Base-by-base conservation (phyloP, 2,113 vertebrate genomes). In the Oxygymnocypris stewartii region DNA sequence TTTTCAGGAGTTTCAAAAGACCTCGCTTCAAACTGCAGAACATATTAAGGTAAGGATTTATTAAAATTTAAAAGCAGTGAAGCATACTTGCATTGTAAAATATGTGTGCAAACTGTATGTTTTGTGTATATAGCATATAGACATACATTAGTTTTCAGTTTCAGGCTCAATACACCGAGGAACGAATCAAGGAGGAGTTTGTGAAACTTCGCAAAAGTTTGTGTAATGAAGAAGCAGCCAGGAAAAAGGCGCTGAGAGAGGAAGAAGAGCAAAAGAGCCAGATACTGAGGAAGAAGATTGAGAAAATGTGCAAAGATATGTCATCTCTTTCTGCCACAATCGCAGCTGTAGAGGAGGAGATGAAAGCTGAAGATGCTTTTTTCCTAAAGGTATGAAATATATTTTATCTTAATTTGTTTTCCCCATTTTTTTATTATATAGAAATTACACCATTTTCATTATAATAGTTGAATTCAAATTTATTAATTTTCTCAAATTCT, bases 201-300 rank as follows among this genome's bases (percentile, higher is more conserved):
- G 25, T 49, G 13, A 74, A 84, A 16, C 73, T 85, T 73, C 84
- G 57, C 79, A 47, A 88, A 69, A 84, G 84, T 61, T 83, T 87
- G 13, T 25, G 47, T 47, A 78, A 75, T 25, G 76, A 88, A 76
- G 87, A 88, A n/a, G 78, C 69, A 44, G 42, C 10, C 69, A 88
- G 77, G 44, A 81, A 75, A 49, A 10, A 44, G 31, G 77, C 69
- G 76, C n/a, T 88, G 65, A 84, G 63, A 63, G 59, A 79, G 1
- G 80, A 88, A 37, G 75, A 65, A 49, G 40, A 84, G 74, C 63
- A 86, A 37, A 86, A 86, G 54, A 79, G 74, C 54, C 71, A 74
- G 35, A 76, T 84, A 54, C 65, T 88, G 80, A 81, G 74, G 42
- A 25, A 83, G 59, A 83, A 79, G 35, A 73, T 12, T 73, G 69